Percentiles rank a stretch among this genome's conserved stretches.
Conservation (phyloP, 2,888 invertebrate species). For the Drosophila parthenogenetica region DNA sequence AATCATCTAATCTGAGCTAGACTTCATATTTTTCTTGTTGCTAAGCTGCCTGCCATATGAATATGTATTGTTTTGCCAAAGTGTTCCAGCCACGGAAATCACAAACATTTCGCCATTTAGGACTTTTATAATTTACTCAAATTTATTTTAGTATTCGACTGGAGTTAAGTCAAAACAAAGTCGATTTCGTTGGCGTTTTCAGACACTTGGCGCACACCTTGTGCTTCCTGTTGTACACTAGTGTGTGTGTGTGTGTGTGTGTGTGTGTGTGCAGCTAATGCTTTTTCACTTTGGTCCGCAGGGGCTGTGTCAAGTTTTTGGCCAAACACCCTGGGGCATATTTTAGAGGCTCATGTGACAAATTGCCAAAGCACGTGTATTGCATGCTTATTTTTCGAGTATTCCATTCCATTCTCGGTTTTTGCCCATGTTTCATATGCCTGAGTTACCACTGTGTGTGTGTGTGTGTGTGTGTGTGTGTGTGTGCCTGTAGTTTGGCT, state of each 20-base stretch:
- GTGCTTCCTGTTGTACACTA: slow-evolving; percentile 25
- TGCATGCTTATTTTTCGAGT: slow-evolving; percentile 71
- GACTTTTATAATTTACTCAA: not conserved
- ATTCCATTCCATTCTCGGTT: slow-evolving; percentile 11
- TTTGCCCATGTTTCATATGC: slow-evolving; percentile 27
- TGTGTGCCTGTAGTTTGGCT: slow-evolving; percentile 14
- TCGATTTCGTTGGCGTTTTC: not conserved
- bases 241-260: slow-evolving; percentile 1
- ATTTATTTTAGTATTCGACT: no score
- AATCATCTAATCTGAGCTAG: slow-evolving; percentile 78
- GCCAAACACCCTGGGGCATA: slow-evolving; percentile 76
- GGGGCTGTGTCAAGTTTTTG: slow-evolving; percentile 52
- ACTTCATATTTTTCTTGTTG: slow-evolving; percentile 78
- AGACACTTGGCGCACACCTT: not conserved
- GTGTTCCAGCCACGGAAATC: not conserved
- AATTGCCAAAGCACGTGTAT: slow-evolving; percentile 79
- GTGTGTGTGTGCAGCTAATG: slow-evolving; percentile 52
- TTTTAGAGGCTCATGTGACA: slow-evolving; percentile 83
- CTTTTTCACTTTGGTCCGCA: slow-evolving; percentile 53
- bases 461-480: not conserved
- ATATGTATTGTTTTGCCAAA: slow-evolving; percentile 40
- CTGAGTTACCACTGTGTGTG: not conserved
- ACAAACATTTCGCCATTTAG: not conserved
- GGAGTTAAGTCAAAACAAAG: not conserved
- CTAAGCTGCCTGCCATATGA: slow-evolving; percentile 72